A percentile compares a stretch with the other conserved stretches of the same genome.
phyloP scores from a whole-genome alignment of 2,888 invertebrate species.

The Troilus luridus region DNA sequence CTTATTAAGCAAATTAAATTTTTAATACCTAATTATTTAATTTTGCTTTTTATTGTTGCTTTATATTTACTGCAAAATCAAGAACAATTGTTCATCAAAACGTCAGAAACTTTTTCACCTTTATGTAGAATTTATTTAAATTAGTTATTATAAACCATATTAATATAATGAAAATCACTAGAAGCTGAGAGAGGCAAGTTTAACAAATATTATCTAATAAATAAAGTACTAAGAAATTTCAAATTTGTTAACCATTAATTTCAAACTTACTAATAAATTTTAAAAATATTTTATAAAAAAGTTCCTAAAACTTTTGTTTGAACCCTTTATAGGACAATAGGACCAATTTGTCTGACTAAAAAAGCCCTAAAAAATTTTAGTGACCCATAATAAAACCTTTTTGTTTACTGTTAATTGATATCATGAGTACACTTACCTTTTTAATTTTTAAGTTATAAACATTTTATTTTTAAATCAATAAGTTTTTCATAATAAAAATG shows the following conservation, averaged over 20 bases:
- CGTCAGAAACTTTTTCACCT: not conserved
- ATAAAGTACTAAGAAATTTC: not conserved
- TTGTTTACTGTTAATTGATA: no score
- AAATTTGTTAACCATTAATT: not conserved
- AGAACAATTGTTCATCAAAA: not conserved
- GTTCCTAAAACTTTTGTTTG: not conserved
- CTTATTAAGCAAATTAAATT: not conserved
- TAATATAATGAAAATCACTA: not conserved
- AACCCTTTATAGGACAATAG: no score
- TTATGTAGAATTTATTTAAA: not conserved
- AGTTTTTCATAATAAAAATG: no score
- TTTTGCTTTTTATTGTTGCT: no score
- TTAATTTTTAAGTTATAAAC: no score
- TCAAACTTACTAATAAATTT: not conserved
- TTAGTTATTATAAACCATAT: not conserved
- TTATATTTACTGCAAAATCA: not conserved
- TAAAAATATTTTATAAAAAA: not conserved
- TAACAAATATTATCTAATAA: not conserved
- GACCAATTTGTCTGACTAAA: no score
- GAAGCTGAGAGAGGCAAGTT: not conserved
- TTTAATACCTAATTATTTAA: no score
- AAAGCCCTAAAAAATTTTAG: no score
- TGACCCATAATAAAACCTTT: no score
- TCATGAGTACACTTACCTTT: no score
- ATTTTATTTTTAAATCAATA: no score